Evolutionary conservation across 1,140 invertebrate genomes (phyloP), one percentile per base, ranked within the genome.

Genomic region (Pseudomyrmex cubaensis): DNA sequence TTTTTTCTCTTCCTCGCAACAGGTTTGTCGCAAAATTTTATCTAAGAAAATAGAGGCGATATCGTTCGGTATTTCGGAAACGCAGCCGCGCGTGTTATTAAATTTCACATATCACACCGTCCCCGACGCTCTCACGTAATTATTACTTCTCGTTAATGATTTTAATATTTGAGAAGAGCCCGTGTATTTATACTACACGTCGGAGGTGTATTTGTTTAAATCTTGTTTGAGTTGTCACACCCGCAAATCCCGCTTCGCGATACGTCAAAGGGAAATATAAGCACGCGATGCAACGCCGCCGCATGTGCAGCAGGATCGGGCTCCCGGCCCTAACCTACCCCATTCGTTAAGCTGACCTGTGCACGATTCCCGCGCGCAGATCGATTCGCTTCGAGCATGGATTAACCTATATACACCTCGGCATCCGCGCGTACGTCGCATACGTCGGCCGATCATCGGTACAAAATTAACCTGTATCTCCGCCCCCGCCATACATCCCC

Each of bases 381-480:
- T 89, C 88, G 88, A 89, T 88, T 88, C 87, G 64, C 85, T 84
- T 89, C 85, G 82, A 89, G 87, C 87, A 74, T 64, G 87, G 82
- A 89, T 89, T 89, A 89, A 89, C 88, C 88, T 86, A 89, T 80
- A 89, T 89, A 86, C 87, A 66, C 70, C 66, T 22, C 61, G 84
- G 66, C 78, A 85, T 86, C 83, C 84, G 86, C 75, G 87, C 69
- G 44, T 46, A 80, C 54, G 35, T 54, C 77, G 64, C 78, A 72
- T 69, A 85, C 63, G 44, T 61, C 78, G 84, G 76, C 20, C 82
- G 84, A 72, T 82, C 59, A 83, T 73, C 88, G 88, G 73, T 89
- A 86, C 87, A 61, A 85, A 88, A 89, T 89, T 89, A 89, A 88
- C 87, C 74, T 54, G 61, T 63, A 52, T 57, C 73, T 59, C 35